Conservation (phyloP, 2,797 vertebrate species). For the Myotis daubentonii region DNA sequence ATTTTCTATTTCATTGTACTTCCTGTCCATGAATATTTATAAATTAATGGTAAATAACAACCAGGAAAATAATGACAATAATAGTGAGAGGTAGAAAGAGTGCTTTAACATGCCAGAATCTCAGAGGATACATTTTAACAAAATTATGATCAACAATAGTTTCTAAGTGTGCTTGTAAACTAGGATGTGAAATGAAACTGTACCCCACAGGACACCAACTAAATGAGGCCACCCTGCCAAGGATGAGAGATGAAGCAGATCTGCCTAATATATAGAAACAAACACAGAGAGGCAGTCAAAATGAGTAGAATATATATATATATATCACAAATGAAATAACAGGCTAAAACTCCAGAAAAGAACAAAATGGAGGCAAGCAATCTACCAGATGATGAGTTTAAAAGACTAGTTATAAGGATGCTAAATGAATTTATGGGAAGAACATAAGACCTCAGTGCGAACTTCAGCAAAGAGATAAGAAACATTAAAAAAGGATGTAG, state of each 20-base stretch:
- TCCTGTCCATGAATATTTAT: background rate
- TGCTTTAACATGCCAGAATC: background rate
- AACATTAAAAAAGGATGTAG: background rate
- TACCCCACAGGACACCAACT: background rate
- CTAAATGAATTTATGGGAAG: background rate
- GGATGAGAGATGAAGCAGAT: background rate
- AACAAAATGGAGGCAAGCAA: background rate
- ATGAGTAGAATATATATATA: background rate
- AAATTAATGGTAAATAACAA: background rate
- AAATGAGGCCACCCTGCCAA: background rate
- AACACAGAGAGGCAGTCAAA: background rate
- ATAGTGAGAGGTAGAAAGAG: background rate
- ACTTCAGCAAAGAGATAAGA: background rate
- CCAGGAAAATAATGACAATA: background rate
- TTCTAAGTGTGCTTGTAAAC: background rate
- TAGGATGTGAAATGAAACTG: background rate
- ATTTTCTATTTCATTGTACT: background rate
- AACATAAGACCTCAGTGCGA: background rate
- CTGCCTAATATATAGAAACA: background rate
- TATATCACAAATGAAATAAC: background rate
- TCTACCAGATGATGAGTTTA: background rate
- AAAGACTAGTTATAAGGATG: background rate
- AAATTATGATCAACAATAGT: background rate
- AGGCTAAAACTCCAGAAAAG: background rate
- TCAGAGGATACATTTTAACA: background rate